Base-by-base conservation (phyloP, 2,888 invertebrate genomes). In the Hydroisotoma schaefferi region DNA sequence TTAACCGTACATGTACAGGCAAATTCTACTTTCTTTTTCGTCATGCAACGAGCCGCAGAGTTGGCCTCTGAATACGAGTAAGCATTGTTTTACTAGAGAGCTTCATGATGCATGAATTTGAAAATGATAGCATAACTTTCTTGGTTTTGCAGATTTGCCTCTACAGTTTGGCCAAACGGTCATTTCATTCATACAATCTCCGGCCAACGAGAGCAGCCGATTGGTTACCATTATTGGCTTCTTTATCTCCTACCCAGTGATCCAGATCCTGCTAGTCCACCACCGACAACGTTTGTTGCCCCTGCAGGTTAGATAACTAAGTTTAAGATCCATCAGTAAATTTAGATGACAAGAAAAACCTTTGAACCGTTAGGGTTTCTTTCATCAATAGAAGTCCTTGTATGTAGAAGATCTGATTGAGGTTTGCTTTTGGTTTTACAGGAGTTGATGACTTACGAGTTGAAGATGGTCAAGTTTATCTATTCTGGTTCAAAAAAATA, bases 401-500 rank as follows among this genome's bases (percentile, higher is more conserved):
- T n/a, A n/a, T n/a, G n/a, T n/a, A n/a, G n/a, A n/a, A n/a, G n/a
- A n/a, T n/a, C 20, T 26, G 2, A 25, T 3, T 25, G 3, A n/a
- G 5, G 27, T 25, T 49, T 20, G 29, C 28, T 53, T 29, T 66
- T 61, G 25, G 68, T 70, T n/a, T 84, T 83, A 8, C 79, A 87
- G 91, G 91, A 74, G 91, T 92, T 29, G 91, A 92, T 75, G 91
- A 91, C 75, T 79, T 91, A 69, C 81, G 88, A 74, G 89, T 91
- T 28, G 88, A 89, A 78, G 89, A 91, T 73, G 90, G 90, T 22
- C 90, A 91, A 76, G 88, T 90, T 75, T 91, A 90, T 75, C 82
- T 92, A 51, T 92, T 91, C 79, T 92, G 91, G 92, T 92, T 91
- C 80, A 91, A 91, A 81, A 90, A 91, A 79, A 82, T 92, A 79